Base-by-base conservation (phyloP, 1,140 invertebrate genomes). In the Oscheius sp. region DNA sequence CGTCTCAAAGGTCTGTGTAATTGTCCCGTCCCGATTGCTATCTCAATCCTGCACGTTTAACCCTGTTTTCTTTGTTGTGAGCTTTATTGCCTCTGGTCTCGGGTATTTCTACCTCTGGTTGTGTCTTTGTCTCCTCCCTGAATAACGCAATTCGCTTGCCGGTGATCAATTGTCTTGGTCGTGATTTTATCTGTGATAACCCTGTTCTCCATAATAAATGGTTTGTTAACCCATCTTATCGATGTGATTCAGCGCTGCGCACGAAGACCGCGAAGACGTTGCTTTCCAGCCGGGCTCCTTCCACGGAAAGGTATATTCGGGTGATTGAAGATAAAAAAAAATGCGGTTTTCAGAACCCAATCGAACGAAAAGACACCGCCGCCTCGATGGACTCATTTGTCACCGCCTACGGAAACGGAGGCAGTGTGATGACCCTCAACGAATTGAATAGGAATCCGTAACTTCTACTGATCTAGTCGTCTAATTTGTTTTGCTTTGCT, bases 241-340 rank as follows among this genome's bases (percentile, higher is more conserved):
- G 20, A 45, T 13, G 13, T 13, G 20, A 13, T 62, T 62, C 59
- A 65, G 32, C 15, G 63, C 63, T 10, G 36, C 34, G 13, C 32
- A 38, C 28, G 36, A 23, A 18, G 63, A 65, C 36, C 10, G 13
- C 7, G 20, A 34, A 23, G 63, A 65, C 18, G 31, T 36, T n/a
- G 63, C 63, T 13, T 65, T 65, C 63, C 63, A 65, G 63, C 63
- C 63, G 10, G 63, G 63, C 13, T 23, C 36, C 15, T 45, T 65
- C 34, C 20, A 38, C 20, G 63, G 20, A 38, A 55, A 55, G 49
- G 49, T 55, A 42, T 10, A n/a, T 10, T 7, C n/a, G 7, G 7
- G 7, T 42, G 7, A n/a, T 7, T n/a, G 7, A 42, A 42, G 7
- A 10, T 7, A 10, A 42, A 42, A n/a, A 42, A n/a, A 10, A 42